phyloP scores from a whole-genome alignment of 2,797 vertebrate species.

The Fistularia tabacaria region DNA sequence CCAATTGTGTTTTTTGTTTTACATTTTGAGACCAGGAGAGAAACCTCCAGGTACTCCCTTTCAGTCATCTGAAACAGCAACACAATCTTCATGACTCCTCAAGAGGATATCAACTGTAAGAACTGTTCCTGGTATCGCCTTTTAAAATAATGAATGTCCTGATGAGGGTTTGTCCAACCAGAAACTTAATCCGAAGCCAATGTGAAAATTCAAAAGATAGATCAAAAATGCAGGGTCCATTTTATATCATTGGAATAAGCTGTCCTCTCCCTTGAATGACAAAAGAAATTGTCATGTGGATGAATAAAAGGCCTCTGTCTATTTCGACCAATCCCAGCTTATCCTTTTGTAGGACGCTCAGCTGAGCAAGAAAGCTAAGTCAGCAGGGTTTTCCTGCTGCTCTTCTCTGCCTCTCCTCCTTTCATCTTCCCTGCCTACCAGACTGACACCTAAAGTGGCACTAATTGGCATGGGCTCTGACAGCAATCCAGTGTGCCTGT shows the following conservation, averaged over 20 bases:
- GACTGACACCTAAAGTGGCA: slow-evolving; percentile 76
- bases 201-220: too few relatives aligned
- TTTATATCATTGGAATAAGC: neutral
- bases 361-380: slow-evolving; percentile 57
- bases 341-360: slow-evolving; percentile 52
- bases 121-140: too few relatives aligned
- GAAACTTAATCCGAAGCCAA: too few relatives aligned
- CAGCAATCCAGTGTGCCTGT: slow-evolving; percentile 66
- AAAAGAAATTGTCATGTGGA: slow-evolving; percentile 15
- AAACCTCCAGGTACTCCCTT: too few relatives aligned
- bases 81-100: too few relatives aligned
- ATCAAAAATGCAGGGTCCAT: too few relatives aligned
- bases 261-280: slow-evolving; percentile 18
- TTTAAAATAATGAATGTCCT: too few relatives aligned
- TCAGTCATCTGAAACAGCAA: too few relatives aligned
- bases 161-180: too few relatives aligned
- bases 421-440: slow-evolving; percentile 56
- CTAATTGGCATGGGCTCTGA: slow-evolving; percentile 77
- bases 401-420: slow-evolving; percentile 46
- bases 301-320: slow-evolving; percentile 34
- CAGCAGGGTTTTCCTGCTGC: slow-evolving; percentile 55
- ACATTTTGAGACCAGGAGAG: too few relatives aligned
- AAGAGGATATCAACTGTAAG: too few relatives aligned
- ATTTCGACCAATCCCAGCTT: slow-evolving; percentile 30
- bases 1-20: too few relatives aligned